A percentile compares a stretch with the other conserved stretches of the same genome.
Conservation (phyloP, 23 tunicate genomes). For the Corella eumyota region DNA sequence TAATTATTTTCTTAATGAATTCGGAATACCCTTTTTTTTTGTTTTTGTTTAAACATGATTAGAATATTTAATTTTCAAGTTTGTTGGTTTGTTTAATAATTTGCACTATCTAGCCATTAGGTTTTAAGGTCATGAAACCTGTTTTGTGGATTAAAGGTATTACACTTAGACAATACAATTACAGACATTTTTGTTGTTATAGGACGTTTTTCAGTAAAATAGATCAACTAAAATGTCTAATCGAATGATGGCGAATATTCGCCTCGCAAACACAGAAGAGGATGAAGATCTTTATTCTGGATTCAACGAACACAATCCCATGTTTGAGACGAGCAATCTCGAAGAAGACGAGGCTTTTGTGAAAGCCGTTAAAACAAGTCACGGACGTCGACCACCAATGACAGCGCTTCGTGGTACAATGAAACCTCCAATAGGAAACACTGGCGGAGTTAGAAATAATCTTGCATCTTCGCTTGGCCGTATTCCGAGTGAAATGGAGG, state of each 20-base stretch:
- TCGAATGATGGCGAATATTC: conserved; percentile 65
- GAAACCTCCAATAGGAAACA: conserved; percentile 20
- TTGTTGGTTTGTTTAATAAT: too few species aligned
- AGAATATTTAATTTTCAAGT: too few species aligned
- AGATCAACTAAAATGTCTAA: too few species aligned
- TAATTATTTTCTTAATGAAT: too few species aligned
- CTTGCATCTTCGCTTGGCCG: conserved; percentile 46
- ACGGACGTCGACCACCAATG: conserved; percentile 89
- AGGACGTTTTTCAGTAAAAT: too few species aligned
- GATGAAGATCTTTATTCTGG: conserved; percentile 75
- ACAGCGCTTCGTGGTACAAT: conserved; percentile 35
- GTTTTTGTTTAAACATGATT: too few species aligned
- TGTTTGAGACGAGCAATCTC: conserved; percentile 70
- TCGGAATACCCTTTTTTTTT: too few species aligned
- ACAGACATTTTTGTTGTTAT: too few species aligned
- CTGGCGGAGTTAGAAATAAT: conserved; percentile 35
- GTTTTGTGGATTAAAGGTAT: too few species aligned
- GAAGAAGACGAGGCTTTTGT: conserved; percentile 82
- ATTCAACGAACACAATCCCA: conserved; percentile 79
- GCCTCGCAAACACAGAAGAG: conserved; percentile 70
- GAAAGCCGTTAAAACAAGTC: conserved; percentile 90
- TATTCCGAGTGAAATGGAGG: conserved; percentile 19
- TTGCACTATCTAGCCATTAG: too few species aligned
- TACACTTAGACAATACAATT: too few species aligned
- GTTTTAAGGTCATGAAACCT: too few species aligned